Evolutionary conservation across 2,113 vertebrate genomes (phyloP), one percentile per base, ranked within the genome.

Genomic region (Platanista minor): DNA sequence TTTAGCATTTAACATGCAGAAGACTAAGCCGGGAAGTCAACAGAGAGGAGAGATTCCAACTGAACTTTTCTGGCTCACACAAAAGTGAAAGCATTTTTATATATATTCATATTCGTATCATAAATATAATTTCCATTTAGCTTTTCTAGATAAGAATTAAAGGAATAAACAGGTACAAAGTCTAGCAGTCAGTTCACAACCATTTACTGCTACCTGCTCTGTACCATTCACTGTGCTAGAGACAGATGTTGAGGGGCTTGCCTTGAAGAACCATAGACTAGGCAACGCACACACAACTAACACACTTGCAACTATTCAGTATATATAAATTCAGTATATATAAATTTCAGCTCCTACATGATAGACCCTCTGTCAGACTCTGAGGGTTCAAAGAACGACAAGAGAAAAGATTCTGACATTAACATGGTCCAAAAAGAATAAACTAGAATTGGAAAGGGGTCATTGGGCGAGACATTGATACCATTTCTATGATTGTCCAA

Each of bases 21-120:
- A 83, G 89, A 59, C 67, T 93, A 83, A 94, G 84, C 80, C 46
- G 91, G 89, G 49, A 97, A 97, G 54, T 93, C 96, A 96, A 94
- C 85, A 96, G 87, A 94, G 77, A 23, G 43, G 36, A 93, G 66
- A 87, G 18, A 95, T 27, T 81, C 90, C 95, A 43, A 62, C 57
- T 20, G 39, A 96, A 95, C 57, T 72, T 83, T 91, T 78, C 92
- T 89, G 91, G 62, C 67, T 96, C 90, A 59, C 31, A 17, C 54
- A 71, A 96, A 90, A 91, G 82, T 80, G 52, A 75, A 94, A 87
- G 43, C 7, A 67, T 74, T 6, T 71, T 46, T 77, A 43, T 43
- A 57, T 54, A 71, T 72, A 46, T 74, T 57, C 29, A 62, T 92
- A 36, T 39, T 91, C 66, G 49, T 83, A 62, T 66, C 83, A 82